Base-by-base conservation (phyloP, 2,797 vertebrate genomes). In the Molossus alvarezi region DNA sequence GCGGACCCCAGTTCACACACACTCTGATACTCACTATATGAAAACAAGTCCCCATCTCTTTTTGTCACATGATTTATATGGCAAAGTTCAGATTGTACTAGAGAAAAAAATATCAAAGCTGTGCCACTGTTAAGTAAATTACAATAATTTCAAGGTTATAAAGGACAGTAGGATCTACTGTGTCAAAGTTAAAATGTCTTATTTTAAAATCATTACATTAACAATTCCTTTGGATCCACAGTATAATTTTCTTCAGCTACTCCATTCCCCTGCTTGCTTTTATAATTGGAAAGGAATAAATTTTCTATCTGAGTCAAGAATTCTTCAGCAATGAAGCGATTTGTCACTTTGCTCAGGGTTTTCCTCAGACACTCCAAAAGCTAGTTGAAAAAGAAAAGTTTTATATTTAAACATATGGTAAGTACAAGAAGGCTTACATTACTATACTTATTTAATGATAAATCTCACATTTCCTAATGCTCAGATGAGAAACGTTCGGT, bases 331-430 rank as follows among this genome's bases (percentile, higher is more conserved):
- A 99, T 98, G 95, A 99, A 99, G 73, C 98, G 98, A 83, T 99
- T 99, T 73, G 98, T 98, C 90, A 99, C 98, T 77, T 98, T 98
- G 97, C 98, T 98, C 97, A 99, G 97, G 97, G 99, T 99, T 97
- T 98, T 99, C 97, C 99, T 99, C 98, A 99, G 98, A 97, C 99
- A 99, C 10, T 99, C 99, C 98, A 99, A 98, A 98, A 99, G 99
- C 99, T 99, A 91, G 65, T 45, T 67, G 53, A 95, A 96, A 77
- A 97, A 95, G 55, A 97, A 86, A 97, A 97, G 81, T 96, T 29
- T 84, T 89, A 77, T 27, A 71, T 53, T 96, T 65, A 95, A 91
- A 33, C 71, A 60, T 51, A 88, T 2, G 80, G n/a, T 48, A 25
- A 67, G 81, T 72, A 0, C 13, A 91, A 89, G 9, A 92, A 6